Percentiles rank a stretch among this genome's conserved stretches.
phyloP scores from a whole-genome alignment of 1,140 invertebrate genomes.

The Nilaparvata lugens region DNA sequence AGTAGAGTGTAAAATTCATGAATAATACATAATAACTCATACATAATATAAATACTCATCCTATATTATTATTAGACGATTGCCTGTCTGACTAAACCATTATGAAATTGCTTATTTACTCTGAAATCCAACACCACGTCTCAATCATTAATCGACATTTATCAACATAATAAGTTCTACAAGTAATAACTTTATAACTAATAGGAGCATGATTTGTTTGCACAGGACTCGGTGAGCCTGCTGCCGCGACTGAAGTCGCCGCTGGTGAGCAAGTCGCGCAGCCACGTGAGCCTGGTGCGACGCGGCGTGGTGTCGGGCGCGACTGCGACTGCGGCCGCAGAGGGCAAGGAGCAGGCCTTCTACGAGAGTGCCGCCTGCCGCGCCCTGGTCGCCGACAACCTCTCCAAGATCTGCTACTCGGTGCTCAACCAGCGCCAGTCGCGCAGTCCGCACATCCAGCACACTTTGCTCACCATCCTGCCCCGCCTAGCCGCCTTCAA shows the following conservation, averaged over 20 bases:
- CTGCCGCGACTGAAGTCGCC: slow-evolving; percentile 36
- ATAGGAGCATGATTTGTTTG: not conserved
- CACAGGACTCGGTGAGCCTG: slow-evolving; percentile 32
- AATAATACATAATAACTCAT: too few species aligned
- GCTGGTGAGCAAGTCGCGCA: slow-evolving; percentile 23
- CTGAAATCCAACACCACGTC: too few species aligned
- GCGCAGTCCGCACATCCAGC: slow-evolving; percentile 74
- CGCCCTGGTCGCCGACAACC: slow-evolving; percentile 72
- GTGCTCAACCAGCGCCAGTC: slow-evolving; percentile 68
- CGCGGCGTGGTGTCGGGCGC: not conserved
- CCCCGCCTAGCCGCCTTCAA: slow-evolving; percentile 93
- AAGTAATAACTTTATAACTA: too few species aligned
- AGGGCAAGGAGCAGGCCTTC: slow-evolving; percentile 27
- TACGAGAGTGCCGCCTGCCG: slow-evolving; percentile 84
- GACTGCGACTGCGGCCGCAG: not conserved
- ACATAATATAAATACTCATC: too few species aligned
- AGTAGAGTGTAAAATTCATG: too few species aligned
- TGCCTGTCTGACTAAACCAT: too few species aligned
- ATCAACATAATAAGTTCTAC: too few species aligned
- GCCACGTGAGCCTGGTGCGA: too few species aligned
- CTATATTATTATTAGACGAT: too few species aligned
- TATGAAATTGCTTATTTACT: too few species aligned
- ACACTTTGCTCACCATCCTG: slow-evolving; percentile 75
- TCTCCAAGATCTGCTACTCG: slow-evolving; percentile 67
- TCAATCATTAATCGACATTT: too few species aligned